These are phyloP conservation scores for Thereuonema tuberculata DNA, from an alignment of 1,140 invertebrate genomes.

Conservation along the genomic window DNA sequence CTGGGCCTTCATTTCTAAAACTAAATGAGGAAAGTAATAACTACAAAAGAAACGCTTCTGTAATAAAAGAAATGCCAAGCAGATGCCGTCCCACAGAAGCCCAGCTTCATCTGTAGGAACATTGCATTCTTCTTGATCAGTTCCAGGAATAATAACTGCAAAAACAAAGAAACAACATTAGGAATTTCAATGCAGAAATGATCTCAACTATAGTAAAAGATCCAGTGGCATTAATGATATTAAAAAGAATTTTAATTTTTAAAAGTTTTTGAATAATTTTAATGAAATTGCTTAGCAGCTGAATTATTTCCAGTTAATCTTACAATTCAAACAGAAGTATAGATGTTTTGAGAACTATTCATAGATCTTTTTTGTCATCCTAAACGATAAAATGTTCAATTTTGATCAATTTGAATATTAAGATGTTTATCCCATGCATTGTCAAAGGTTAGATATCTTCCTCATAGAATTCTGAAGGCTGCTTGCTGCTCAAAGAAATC, in stretches of 20 bases:
- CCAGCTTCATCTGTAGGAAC: conserved; percentile 66
- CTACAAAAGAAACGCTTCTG: conserved; percentile 83
- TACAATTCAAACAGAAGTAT: no score
- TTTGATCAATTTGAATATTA: no score
- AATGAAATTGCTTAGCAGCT: no score
- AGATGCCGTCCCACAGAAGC: conserved; percentile 85
- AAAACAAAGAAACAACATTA: neutral
- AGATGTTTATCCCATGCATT: no score
- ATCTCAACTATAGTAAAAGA: conserved; percentile 1
- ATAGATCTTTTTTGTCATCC: no score
- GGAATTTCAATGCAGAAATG: neutral
- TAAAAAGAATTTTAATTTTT: neutral
- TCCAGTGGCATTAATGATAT: no score
- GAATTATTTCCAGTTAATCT: no score
- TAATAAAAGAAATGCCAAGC: conserved; percentile 81
- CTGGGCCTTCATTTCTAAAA: conserved; percentile 86
- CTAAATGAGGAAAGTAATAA: conserved; percentile 91
- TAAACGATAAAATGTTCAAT: no score
- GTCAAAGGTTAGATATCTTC: no score
- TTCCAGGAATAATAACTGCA: neutral
- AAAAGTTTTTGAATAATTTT: neutral
- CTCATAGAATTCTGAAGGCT: no score
- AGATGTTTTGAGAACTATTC: no score
- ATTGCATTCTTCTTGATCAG: conserved; percentile 36
- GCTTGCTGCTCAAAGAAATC: no score